These are phyloP conservation scores for Limnephilus auricula DNA, from an alignment of 2,888 invertebrate species.

Conservation along the genomic window DNA sequence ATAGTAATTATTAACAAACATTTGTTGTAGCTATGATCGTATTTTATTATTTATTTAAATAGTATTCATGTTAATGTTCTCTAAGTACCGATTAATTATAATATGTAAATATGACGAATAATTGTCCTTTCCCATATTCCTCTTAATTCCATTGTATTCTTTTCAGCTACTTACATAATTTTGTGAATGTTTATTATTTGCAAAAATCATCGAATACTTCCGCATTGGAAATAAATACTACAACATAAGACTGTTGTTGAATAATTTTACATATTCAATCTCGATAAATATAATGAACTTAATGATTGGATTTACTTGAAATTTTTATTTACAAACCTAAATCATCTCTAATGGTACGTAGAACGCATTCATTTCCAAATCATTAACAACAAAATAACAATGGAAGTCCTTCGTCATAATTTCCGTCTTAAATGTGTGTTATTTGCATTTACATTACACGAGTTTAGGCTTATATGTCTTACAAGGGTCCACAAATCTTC, in stretches of 20 bases:
- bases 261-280: slow-evolving; percentile 66
- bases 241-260: slow-evolving; percentile 66
- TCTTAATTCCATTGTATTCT: slow-evolving; percentile 54
- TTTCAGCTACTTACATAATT: slow-evolving; percentile 63
- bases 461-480: too few relatives aligned
- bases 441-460: too few relatives aligned
- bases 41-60: neutral
- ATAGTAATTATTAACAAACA: slow-evolving; percentile 26
- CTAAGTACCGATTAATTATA: slow-evolving; percentile 34
- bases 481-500: too few relatives aligned
- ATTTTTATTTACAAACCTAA: slow-evolving; percentile 65
- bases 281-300: slow-evolving; percentile 64
- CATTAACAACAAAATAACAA: neutral
- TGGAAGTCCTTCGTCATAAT: neutral
- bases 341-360: neutral
- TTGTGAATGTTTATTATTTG: slow-evolving; percentile 63
- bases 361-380: slow-evolving; percentile 29
- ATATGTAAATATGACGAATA: slow-evolving; percentile 62
- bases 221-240: slow-evolving; percentile 62
- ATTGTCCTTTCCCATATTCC: slow-evolving; percentile 24
- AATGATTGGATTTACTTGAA: slow-evolving; percentile 57
- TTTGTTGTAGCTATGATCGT: neutral
- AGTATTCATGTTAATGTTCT: slow-evolving; percentile 51
- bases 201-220: slow-evolving; percentile 61
- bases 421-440: neutral